phyloP scores from a whole-genome alignment of 2,888 invertebrate genomes.

The Linnaemya vulpina region DNA sequence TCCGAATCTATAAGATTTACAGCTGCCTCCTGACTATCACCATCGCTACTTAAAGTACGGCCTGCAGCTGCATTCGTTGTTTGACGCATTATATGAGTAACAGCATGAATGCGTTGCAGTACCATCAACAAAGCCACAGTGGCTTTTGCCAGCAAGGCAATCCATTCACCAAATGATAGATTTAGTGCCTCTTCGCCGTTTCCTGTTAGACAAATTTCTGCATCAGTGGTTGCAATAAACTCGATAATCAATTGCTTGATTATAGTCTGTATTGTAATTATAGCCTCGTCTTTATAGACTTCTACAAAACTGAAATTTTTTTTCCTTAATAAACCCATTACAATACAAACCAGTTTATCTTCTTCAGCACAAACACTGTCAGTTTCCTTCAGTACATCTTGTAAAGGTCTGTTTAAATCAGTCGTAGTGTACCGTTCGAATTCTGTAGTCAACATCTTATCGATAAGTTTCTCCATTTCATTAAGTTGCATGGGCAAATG shows the following conservation, averaged over 20 bases:
- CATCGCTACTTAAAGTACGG: conserved; percentile 78
- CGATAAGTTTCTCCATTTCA: conserved; percentile 97
- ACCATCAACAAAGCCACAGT: conserved; percentile 87
- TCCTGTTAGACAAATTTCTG: conserved; percentile 85
- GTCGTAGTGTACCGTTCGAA: conserved; percentile 95
- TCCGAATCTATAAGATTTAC: conserved; percentile 86
- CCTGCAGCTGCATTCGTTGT: conserved; percentile 88
- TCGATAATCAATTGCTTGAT: conserved; percentile 95
- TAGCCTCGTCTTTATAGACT: conserved; percentile 93
- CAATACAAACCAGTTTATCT: conserved; percentile 93
- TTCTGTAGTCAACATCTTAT: conserved; percentile 98
- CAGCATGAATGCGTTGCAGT: conserved; percentile 88
- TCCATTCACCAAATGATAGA: conserved; percentile 88
- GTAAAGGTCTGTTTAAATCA: conserved; percentile 93
- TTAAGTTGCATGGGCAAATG: conserved; percentile 97
- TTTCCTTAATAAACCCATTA: conserved; percentile 94
- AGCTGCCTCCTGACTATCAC: conserved; percentile 77
- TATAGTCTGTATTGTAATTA: conserved; percentile 93
- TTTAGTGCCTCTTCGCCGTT: conserved; percentile 84
- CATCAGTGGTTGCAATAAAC: conserved; percentile 85
- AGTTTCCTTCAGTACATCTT: conserved; percentile 81
- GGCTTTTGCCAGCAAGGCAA: conserved; percentile 87
- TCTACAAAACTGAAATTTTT: conserved; percentile 95
- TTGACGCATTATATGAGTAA: conserved; percentile 90
- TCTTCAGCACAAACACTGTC: conserved; percentile 84